Evolutionary conservation across 2,113 vertebrate genomes (phyloP), one percentile per base, ranked within the genome.

Genomic region (Synchiropus splendidus): DNA sequence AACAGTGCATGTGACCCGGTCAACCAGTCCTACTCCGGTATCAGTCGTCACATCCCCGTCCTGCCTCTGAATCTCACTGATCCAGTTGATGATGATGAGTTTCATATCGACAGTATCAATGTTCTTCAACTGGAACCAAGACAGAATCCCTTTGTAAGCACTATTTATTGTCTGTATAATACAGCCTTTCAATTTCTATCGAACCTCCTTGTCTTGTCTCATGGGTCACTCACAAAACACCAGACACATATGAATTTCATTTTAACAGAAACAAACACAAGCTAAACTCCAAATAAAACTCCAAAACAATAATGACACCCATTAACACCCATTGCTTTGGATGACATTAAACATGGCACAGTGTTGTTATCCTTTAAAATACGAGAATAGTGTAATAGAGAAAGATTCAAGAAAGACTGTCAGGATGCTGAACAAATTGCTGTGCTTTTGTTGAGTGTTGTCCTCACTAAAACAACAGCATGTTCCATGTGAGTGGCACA

Each of bases 141-240:
- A 75, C 51, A 48, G 45, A 62, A 76, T 74, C 79, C 78, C 84
- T 92, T 95, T 91, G 89, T 91, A 91, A 90, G 83, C 72, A 87
- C 82, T 90, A 88, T 90, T 87, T 92, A 85, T 86, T 85, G 89
- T 94, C 89, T 88, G 86, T 89, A 91, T 87, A 90, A 85, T 89
- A 89, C 87, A 91, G 85, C 82, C 88, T 81, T 91, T 85, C 84
- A 65, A 76, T 91, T 93, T 90, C 73, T 78, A 82, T 64, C 61
- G 71, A 72, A 62, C 51, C 2, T 17, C 47, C 82, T 83, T 84
- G 47, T 68, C 35, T 61, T 83, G 80, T 86, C 67, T 83, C 83
- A 75, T 85, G 85, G 67, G 3, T 12, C 17, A 9, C 16, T 13
- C 4, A 27, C 4, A 27, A 8, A 27, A 27, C 21, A 27, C 4